Evolutionary conservation across 2,113 vertebrate species (phyloP), one percentile per base, ranked within the genome.

Genomic region (Thamnophis sirtalis): DNA sequence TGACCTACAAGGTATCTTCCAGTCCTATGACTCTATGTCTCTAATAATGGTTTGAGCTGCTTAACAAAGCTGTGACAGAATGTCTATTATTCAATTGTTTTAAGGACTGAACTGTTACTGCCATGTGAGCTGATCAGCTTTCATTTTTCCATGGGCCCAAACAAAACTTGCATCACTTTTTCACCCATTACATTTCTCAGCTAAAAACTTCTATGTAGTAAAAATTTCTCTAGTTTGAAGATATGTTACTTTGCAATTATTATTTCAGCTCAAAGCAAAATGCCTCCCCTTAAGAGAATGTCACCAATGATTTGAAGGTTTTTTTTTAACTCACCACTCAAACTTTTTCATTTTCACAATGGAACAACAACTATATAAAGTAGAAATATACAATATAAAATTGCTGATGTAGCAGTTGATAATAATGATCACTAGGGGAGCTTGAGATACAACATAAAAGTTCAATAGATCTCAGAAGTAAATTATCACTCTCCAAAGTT

Each of bases 381-480:
- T 90, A 90, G 55, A 55, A 73, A 89, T 73, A 91, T 11, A 55
- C 93, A 13, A 13, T 88, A 53, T 51, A 3, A 93, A 88, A 9
- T 48, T 28, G 9, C 15, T 68, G 21, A 92, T 89, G 63, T 88
- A 6, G 80, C 24, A 91, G 87, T 58, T 93, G 73, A 84, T 91
- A 92, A 0, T 91, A 92, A 28, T 63, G 9, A 51, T 95, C 84
- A 91, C 58, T 93, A 92, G 94, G 90, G 95, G 90, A 93, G 68
- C 3, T 84, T 90, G 92, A 91, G 95, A 95, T 93, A 92, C 24
- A 56, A 55, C 87, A 88, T 93, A 93, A 96, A 96, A 90, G 94
- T 96, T 94, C 95, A 68, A 96, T 95, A 95, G 91, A 93, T 89
- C 22, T 1, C 92, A 93, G 87, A 87, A 94, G 50, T 93, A 96